Conservation (phyloP, 2,113 vertebrate genomes). For the Thinocorus orbignyianus region DNA sequence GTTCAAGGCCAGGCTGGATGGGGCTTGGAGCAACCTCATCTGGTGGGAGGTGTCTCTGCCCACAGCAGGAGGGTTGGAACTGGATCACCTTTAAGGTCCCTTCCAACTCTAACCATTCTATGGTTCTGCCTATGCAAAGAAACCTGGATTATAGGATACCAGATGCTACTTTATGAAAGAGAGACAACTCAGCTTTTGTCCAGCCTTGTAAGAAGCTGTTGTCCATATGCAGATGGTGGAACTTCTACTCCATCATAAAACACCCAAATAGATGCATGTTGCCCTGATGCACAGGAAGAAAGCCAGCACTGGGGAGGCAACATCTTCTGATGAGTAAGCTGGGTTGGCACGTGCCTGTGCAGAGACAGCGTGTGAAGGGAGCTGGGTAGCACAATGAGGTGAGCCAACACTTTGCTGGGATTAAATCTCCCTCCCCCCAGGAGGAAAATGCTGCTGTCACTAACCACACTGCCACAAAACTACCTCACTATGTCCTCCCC, state of each 20-base stretch:
- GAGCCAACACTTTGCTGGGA: neutral
- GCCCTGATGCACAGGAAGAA: neutral
- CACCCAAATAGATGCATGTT: accelerated
- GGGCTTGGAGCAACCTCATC: neutral
- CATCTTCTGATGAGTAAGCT: neutral
- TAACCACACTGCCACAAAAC: neutral
- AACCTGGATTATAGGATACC: neutral
- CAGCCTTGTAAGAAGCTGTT: neutral
- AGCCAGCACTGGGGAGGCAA: neutral
- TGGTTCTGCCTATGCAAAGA: neutral
- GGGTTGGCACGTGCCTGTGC: accelerated
- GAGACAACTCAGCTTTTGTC: neutral
- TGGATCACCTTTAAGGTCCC: neutral
- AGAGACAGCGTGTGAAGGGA: accelerated
- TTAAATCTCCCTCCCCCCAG: accelerated
- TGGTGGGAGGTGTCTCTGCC: neutral
- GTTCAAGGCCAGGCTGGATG: neutral
- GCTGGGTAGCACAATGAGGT: neutral
- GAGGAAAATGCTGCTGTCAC: neutral
- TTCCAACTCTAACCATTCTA: neutral
- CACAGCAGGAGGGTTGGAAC: neutral
- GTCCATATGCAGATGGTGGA: accelerated
- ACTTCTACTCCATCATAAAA: neutral
- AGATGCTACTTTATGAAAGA: neutral
- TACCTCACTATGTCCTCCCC: neutral